phyloP scores from a whole-genome alignment of 2,113 vertebrate species.

The Pachycephala philippinensis region DNA sequence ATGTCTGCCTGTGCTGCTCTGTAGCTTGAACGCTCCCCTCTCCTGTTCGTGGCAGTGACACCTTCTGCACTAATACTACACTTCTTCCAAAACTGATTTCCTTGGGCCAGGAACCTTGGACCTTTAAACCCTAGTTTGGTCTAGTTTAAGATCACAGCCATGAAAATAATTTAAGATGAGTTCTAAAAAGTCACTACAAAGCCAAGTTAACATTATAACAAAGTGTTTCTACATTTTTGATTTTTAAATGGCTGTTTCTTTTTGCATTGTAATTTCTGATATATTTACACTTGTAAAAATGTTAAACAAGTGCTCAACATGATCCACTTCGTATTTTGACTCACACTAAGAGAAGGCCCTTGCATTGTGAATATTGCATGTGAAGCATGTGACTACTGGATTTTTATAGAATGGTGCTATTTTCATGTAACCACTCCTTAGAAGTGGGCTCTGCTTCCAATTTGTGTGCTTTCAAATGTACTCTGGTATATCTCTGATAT shows the following conservation, averaged over 20 bases:
- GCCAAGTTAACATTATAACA: not conserved
- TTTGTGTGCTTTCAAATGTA: not conserved
- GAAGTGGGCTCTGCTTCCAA: not conserved
- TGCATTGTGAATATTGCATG: not conserved
- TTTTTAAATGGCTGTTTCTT: not conserved
- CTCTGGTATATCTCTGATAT: not conserved
- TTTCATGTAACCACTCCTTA: not conserved
- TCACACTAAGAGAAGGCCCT: not conserved
- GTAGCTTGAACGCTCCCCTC: not conserved
- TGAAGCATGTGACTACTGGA: not conserved
- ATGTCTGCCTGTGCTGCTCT: not conserved
- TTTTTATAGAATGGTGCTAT: not conserved
- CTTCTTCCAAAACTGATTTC: not conserved
- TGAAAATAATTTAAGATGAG: not conserved
- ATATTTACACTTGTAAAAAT: not conserved
- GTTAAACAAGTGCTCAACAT: not conserved
- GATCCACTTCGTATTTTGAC: not conserved
- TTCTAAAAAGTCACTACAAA: not conserved
- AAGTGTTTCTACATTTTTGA: not conserved
- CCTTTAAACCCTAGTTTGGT: not conserved
- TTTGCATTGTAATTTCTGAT: not conserved
- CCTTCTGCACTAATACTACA: not conserved
- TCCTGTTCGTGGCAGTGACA: rapidly evolving
- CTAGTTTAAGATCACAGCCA: not conserved
- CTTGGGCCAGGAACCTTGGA: not conserved